Conservation (phyloP, 1,140 invertebrate genomes). For the Oncopeltus fasciatus region DNA sequence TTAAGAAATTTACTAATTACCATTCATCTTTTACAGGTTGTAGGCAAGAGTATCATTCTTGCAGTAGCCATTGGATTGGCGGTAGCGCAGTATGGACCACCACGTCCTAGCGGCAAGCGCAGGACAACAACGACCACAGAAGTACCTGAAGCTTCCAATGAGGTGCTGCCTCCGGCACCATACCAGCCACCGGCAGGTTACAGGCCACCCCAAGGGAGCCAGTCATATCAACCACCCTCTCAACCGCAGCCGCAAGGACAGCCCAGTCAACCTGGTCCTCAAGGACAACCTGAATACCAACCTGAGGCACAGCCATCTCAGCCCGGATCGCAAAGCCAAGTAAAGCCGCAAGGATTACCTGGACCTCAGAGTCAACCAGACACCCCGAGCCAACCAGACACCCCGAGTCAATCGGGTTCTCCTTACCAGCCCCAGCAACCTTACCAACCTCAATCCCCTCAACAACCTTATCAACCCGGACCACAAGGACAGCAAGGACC, state of each 20-base stretch:
- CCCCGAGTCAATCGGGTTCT: not conserved
- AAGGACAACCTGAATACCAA: not conserved
- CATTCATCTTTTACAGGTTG: not conserved
- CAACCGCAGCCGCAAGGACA: not conserved
- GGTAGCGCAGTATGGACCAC: conserved; percentile 12
- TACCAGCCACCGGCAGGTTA: not conserved
- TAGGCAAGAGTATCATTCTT: not conserved
- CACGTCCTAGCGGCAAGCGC: not conserved
- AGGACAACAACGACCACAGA: conserved; percentile 10
- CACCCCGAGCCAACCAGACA: not conserved
- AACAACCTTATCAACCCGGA: not conserved
- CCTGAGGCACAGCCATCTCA: not conserved
- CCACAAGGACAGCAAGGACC: not conserved
- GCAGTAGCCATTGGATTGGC: not conserved
- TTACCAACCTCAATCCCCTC: not conserved
- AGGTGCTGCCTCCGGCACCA: conserved; percentile 2
- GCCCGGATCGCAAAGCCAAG: not conserved
- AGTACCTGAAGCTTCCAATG: conserved; percentile 1
- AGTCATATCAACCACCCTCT: not conserved
- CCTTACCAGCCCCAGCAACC: not conserved
- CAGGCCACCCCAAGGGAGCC: not conserved
- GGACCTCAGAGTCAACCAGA: not conserved
- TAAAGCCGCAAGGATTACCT: not conserved
- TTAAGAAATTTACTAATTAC: no score
- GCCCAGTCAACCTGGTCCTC: not conserved